A percentile compares a stretch with the other conserved stretches of the same genome.
phyloP scores from a whole-genome alignment of 2,113 vertebrate genomes.

The Phylloscopus trochilus region DNA sequence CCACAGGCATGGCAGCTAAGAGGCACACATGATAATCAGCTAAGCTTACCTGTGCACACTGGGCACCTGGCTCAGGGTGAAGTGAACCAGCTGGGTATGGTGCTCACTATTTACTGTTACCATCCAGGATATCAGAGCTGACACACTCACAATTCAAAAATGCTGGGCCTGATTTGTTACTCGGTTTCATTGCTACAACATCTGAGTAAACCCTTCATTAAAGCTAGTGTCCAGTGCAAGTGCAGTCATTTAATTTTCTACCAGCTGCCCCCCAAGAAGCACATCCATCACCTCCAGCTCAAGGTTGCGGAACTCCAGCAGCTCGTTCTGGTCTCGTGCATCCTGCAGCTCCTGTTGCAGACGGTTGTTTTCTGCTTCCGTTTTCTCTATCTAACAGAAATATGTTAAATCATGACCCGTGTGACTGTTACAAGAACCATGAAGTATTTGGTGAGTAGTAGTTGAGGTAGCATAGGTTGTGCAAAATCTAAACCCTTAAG shows the following conservation, averaged over 20 bases:
- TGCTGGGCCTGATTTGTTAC: neutral
- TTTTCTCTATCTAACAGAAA: constrained; percentile 89
- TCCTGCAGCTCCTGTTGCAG: constrained; percentile 94
- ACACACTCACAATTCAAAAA: neutral
- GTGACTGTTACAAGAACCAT: neutral
- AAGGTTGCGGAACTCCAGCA: constrained; percentile 95
- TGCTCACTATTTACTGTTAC: neutral
- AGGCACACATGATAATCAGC: neutral
- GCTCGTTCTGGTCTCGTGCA: constrained; percentile 95
- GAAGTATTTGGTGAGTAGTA: neutral
- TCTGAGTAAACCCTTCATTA: neutral
- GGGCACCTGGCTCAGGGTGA: neutral
- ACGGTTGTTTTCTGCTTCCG: constrained; percentile 83
- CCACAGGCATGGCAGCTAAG: neutral
- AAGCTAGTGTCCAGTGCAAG: neutral
- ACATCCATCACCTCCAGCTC: constrained; percentile 88
- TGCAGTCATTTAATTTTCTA: neutral
- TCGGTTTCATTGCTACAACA: neutral
- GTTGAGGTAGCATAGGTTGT: neutral
- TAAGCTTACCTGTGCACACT: neutral
- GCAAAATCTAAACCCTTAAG: neutral
- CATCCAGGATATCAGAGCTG: neutral
- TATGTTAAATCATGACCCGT: constrained; percentile 14
- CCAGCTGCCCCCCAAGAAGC: neutral
- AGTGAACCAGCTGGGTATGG: neutral